Percentiles rank a stretch among this genome's conserved stretches.
These are phyloP conservation scores for Jaculus jaculus DNA, from an alignment of 2,113 vertebrate genomes.

Conservation along the genomic window DNA sequence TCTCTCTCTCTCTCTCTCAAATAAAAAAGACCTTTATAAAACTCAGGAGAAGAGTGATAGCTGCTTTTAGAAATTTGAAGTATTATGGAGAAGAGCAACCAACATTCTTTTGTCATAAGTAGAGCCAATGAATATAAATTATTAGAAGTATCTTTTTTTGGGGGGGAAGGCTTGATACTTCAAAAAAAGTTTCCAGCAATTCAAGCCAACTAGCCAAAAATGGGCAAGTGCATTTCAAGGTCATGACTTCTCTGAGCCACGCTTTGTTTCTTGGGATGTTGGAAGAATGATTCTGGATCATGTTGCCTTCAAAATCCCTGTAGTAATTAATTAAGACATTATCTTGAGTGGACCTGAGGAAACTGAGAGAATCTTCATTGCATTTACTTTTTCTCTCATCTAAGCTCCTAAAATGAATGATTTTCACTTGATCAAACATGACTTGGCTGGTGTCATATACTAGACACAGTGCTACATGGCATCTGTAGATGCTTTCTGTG, in stretches of 20 bases:
- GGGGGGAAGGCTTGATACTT: constrained; percentile 13
- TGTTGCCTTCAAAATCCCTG: neutral
- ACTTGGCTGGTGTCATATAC: neutral
- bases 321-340: neutral
- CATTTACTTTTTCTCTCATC: neutral
- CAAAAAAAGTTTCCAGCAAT: neutral
- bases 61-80: neutral
- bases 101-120: constrained; percentile 26
- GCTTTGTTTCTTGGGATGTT: neutral
- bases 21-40: no score
- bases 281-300: neutral
- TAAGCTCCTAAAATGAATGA: constrained; percentile 11
- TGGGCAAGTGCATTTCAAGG: neutral
- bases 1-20: no score
- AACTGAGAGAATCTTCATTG: neutral
- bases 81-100: constrained; percentile 6
- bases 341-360: neutral
- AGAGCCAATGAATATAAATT: constrained; percentile 23
- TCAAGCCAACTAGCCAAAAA: constrained; percentile 3
- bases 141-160: neutral
- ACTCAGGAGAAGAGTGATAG: neutral
- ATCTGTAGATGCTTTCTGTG: neutral
- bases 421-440: constrained; percentile 20
- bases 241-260: neutral
- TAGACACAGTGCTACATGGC: neutral